Percentiles rank a stretch among this genome's conserved stretches.
These are phyloP conservation scores for Macrobrachium nipponense DNA, from an alignment of 1,140 invertebrate species.

Conservation along the genomic window DNA sequence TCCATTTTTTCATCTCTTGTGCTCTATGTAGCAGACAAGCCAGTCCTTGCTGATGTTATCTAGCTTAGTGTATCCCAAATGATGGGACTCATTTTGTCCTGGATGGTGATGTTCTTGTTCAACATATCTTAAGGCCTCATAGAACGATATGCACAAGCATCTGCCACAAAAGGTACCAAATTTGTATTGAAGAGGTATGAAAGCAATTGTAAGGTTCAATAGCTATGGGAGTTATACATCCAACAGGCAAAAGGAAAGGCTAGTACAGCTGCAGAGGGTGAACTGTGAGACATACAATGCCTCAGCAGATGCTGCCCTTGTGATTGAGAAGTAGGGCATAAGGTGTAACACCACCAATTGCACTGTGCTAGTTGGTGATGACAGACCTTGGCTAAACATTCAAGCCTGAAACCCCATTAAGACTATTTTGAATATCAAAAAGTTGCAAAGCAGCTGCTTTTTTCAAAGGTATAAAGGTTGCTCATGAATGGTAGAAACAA, in stretches of 20 bases:
- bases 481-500: too few relatives aligned
- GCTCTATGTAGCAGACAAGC: neutral
- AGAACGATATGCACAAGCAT: neutral
- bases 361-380: slow-evolving; percentile 18
- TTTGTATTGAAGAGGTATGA: neutral
- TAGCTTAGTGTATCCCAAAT: neutral
- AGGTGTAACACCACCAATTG: neutral
- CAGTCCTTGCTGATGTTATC: neutral
- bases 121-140: neutral
- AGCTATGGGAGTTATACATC: neutral
- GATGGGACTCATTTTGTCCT: neutral
- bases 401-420: neutral
- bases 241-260: neutral
- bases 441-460: too few relatives aligned
- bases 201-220: neutral
- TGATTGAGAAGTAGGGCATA: neutral
- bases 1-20: neutral
- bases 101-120: neutral
- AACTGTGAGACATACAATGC: neutral
- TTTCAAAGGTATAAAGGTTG: too few relatives aligned
- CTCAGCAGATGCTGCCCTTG: neutral
- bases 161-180: neutral
- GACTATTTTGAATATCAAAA: too few relatives aligned
- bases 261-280: neutral
- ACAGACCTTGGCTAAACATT: slow-evolving; percentile 2